Evolutionary conservation across 2,888 invertebrate genomes (phyloP).

Genomic region (Hipparchia semele): DNA sequence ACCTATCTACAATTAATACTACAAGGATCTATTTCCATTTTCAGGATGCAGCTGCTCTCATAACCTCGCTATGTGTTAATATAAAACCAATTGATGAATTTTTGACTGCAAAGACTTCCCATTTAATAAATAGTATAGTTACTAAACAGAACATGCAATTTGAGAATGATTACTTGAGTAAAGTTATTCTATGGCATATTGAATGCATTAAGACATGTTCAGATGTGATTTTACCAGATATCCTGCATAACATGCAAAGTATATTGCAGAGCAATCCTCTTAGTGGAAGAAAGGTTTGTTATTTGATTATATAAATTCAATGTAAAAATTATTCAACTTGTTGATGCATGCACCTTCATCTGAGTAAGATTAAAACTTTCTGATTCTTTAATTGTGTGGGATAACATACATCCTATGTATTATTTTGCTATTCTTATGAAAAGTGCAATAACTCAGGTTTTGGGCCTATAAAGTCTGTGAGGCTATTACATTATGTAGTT

Average conservation of each 20-base stretch:
- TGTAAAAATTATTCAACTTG: too few relatives aligned
- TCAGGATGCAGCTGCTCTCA: conserved; percentile 64
- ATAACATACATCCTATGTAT: too few relatives aligned
- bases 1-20: too few relatives aligned
- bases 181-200: conserved; percentile 72
- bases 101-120: conserved; percentile 82
- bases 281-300: conserved; percentile 58
- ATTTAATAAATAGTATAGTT: conserved; percentile 80
- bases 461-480: too few relatives aligned
- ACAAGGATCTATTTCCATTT: conserved; percentile 39
- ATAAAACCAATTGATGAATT: conserved; percentile 76
- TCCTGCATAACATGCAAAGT: conserved; percentile 70
- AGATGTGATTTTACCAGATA: conserved; percentile 68
- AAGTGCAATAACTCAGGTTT: too few relatives aligned
- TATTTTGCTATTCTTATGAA: too few relatives aligned
- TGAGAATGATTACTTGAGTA: conserved; percentile 55
- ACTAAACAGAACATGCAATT: conserved; percentile 79
- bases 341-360: too few relatives aligned
- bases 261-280: conserved; percentile 59
- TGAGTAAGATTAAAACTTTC: too few relatives aligned
- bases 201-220: conserved; percentile 69
- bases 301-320: not conserved
- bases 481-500: too few relatives aligned
- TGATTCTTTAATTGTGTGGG: too few relatives aligned
- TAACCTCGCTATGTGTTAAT: conserved; percentile 63